Percentiles rank a stretch among this genome's conserved stretches.
Conservation (phyloP, 2,888 invertebrate genomes). For the Meloe dianella region DNA sequence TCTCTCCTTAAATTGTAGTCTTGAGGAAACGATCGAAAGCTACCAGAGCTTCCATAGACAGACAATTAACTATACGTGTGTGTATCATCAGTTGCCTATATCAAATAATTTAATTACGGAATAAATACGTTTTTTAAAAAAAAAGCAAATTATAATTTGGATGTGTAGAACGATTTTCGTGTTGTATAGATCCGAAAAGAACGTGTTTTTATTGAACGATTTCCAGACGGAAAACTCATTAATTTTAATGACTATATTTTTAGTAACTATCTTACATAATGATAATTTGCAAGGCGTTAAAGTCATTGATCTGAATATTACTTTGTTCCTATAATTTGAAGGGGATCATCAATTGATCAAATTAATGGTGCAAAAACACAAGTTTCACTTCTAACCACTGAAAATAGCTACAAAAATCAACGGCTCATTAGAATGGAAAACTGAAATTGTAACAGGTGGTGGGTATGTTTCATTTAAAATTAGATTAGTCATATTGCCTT, state of each 20-base stretch:
- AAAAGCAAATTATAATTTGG: too few relatives aligned
- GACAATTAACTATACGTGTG: not conserved
- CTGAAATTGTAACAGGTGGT: constrained; percentile 4
- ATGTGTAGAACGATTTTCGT: too few relatives aligned
- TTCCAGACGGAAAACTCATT: not conserved
- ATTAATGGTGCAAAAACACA: not conserved
- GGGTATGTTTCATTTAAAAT: not conserved
- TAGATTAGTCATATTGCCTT: not conserved
- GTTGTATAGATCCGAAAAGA: not conserved
- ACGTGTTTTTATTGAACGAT: not conserved
- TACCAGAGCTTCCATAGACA: not conserved
- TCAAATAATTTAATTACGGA: too few relatives aligned
- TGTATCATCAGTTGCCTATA: not conserved
- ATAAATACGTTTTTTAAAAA: too few relatives aligned
- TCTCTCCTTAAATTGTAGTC: not conserved
- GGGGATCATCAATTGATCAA: not conserved
- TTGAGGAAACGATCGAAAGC: not conserved
- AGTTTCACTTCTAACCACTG: not conserved
- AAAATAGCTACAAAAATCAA: not conserved
- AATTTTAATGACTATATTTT: not conserved
- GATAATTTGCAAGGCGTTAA: not conserved
- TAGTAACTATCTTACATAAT: not conserved
- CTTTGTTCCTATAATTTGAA: constrained; percentile 2
- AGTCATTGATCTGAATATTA: not conserved
- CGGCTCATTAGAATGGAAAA: not conserved